A percentile compares a stretch with the other conserved stretches of the same genome.
phyloP scores from a whole-genome alignment of 2,888 invertebrate species.

The Lordiphosa fenestrarum region DNA sequence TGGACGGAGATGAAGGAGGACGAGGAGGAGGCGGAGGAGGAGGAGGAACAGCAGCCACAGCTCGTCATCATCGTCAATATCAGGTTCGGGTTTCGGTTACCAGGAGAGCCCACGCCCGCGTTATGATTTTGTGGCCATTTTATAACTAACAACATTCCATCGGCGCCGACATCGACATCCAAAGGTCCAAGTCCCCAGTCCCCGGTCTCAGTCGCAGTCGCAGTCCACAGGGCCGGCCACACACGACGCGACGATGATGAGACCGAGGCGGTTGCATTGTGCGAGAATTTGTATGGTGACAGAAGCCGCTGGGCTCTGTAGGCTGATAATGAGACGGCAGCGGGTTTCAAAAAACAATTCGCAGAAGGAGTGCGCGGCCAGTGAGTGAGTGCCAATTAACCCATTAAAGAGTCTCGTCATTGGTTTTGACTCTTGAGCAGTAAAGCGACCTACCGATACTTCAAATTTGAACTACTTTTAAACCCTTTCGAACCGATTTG shows the following conservation, averaged over 20 bases:
- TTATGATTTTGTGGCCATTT: conserved; percentile 76
- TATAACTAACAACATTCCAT: conserved; percentile 70
- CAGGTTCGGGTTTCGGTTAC: conserved; percentile 54
- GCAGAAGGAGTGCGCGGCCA: neutral
- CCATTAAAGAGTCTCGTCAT: too few species aligned
- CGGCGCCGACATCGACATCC: conserved; percentile 43
- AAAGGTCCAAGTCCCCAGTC: conserved; percentile 15
- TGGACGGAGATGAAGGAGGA: conserved; percentile 19
- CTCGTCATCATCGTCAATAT: conserved; percentile 64
- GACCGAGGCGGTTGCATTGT: conserved; percentile 24
- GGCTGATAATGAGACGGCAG: conserved; percentile 3
- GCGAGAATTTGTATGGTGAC: conserved; percentile 49
- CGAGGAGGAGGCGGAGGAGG: conserved; percentile 14
- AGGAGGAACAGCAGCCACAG: conserved; percentile 41
- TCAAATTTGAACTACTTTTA: too few species aligned
- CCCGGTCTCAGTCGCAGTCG: conserved; percentile 19
- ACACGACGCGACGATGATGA: conserved; percentile 56
- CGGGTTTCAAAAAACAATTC: too few species aligned
- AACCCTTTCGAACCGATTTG: too few species aligned
- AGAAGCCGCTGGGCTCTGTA: conserved; percentile 30
- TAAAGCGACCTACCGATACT: too few species aligned
- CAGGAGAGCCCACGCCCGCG: conserved; percentile 67
- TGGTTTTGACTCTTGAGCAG: too few species aligned
- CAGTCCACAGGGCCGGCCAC: conserved; percentile 52
- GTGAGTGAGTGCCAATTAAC: too few species aligned